These are phyloP conservation scores for Cordylochernes scorpioides DNA, from an alignment of 2,888 invertebrate genomes.

Conservation along the genomic window DNA sequence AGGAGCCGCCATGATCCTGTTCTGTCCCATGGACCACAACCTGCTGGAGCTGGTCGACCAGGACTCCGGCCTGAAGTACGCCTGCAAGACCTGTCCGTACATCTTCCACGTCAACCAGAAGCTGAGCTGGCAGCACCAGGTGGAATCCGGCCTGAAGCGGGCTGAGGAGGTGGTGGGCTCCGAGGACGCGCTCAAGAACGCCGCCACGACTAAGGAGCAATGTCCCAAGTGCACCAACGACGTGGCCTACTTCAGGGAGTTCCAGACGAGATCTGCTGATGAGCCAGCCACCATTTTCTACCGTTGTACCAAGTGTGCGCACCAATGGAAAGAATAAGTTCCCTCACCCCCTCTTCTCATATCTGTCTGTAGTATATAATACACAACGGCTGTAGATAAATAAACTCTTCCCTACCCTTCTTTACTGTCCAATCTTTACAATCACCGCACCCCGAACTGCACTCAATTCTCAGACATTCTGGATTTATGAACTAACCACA, in stretches of 20 bases:
- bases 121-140: slow-evolving; percentile 44
- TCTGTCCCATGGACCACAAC: slow-evolving; percentile 71
- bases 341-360: too few species aligned
- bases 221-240: slow-evolving; percentile 73
- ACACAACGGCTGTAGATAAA: too few species aligned
- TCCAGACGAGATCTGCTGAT: slow-evolving; percentile 93
- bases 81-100: slow-evolving; percentile 72
- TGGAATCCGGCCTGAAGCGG: slow-evolving; percentile 79
- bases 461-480: too few species aligned
- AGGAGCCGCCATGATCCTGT: slow-evolving; percentile 53
- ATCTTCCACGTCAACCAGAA: slow-evolving; percentile 43
- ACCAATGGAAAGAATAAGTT: slow-evolving; percentile 84
- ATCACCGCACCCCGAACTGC: too few species aligned
- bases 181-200: slow-evolving; percentile 88
- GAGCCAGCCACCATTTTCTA: slow-evolving; percentile 99
- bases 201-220: slow-evolving; percentile 74
- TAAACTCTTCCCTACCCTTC: too few species aligned
- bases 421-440: too few species aligned
- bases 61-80: slow-evolving; percentile 37
- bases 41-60: slow-evolving; percentile 56
- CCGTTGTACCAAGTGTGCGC: slow-evolving; percentile 64
- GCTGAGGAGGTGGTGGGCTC: slow-evolving; percentile 88
- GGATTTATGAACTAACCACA: too few species aligned
- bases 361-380: too few species aligned
- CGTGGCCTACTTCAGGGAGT: slow-evolving; percentile 84